Evolutionary conservation across 2,797 vertebrate species (phyloP).

Genomic region (Eulemur rubriventer): DNA sequence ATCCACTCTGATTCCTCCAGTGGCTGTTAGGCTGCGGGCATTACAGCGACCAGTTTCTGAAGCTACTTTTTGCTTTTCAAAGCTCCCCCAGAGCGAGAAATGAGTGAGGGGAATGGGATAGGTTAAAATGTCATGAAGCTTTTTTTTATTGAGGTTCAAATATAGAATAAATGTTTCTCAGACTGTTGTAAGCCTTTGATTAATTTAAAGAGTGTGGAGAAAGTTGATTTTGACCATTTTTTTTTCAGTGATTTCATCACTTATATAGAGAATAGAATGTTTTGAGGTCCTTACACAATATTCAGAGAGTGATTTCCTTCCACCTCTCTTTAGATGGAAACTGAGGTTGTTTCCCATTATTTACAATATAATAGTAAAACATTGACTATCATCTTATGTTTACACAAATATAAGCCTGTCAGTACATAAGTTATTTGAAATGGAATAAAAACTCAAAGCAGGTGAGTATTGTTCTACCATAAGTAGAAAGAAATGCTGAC

Average conservation of each 20-base stretch:
- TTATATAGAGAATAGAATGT: not conserved
- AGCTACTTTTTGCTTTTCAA: not conserved
- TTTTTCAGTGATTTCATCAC: not conserved
- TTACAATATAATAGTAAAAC: not conserved
- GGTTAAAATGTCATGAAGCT: not conserved
- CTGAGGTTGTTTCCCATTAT: not conserved
- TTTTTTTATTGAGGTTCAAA: not conserved
- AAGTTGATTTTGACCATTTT: not conserved
- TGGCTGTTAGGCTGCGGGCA: not conserved
- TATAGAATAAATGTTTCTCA: not conserved
- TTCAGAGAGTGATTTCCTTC: not conserved
- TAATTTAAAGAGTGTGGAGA: not conserved
- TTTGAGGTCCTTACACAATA: not conserved
- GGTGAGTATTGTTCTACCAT: not conserved
- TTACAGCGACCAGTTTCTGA: not conserved
- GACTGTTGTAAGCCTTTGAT: not conserved
- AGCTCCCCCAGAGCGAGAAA: not conserved
- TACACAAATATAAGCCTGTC: not conserved
- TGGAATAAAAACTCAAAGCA: not conserved
- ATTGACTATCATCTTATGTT: not conserved
- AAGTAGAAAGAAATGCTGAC: not conserved
- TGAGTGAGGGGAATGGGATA: not conserved
- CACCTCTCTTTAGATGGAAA: not conserved
- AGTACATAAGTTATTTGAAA: not conserved
- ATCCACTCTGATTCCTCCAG: not conserved